Evolutionary conservation across 2,113 vertebrate species (phyloP).

Genomic region (Shinisaurus crocodilurus): DNA sequence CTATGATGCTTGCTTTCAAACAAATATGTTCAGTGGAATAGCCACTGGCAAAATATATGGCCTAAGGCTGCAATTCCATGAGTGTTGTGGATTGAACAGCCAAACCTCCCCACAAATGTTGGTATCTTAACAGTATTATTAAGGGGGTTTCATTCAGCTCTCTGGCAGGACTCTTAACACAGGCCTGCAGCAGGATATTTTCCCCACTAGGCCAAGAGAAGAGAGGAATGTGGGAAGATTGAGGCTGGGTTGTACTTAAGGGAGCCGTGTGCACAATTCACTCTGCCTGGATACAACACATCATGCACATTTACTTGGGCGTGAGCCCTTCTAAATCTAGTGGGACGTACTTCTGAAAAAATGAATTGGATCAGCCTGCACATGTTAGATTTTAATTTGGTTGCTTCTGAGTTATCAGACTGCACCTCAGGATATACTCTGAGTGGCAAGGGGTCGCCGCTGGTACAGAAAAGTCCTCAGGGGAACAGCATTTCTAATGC

Average conservation of each 20-base stretch:
- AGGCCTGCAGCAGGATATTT: background rate
- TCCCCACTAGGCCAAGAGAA: background rate
- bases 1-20: background rate
- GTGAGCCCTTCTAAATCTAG: background rate
- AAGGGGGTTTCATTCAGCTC: background rate
- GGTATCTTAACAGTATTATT: background rate
- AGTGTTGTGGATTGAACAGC: background rate
- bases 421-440: background rate
- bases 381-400: background rate
- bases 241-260: background rate
- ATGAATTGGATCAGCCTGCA: background rate
- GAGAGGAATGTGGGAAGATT: background rate
- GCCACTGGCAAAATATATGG: background rate
- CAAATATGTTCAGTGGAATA: background rate
- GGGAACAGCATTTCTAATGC: background rate
- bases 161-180: background rate
- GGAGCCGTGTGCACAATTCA: background rate
- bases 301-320: background rate
- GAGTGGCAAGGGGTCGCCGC: background rate
- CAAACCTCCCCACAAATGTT: background rate
- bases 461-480: background rate
- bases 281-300: background rate
- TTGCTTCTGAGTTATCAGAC: fast-evolving
- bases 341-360: background rate
- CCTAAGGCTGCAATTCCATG: background rate